A percentile compares a stretch with the other conserved stretches of the same genome.
phyloP scores from a whole-genome alignment of 1,140 invertebrate species.

The Diabrotica virgifera region DNA sequence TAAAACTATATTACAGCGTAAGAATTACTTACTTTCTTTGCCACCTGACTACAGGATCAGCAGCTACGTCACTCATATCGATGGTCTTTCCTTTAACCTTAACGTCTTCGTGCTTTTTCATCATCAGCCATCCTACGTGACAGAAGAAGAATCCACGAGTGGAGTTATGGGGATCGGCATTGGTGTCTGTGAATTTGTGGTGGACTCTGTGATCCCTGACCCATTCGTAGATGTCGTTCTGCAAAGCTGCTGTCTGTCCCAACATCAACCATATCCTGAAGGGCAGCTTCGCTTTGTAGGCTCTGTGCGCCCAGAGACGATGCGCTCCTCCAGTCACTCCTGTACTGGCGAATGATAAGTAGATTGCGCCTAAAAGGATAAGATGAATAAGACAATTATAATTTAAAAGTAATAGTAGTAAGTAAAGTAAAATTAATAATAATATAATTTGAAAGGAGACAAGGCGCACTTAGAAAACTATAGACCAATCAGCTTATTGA shows the following conservation, averaged over 20 bases:
- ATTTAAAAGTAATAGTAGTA: too few relatives aligned
- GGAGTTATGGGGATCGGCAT: conserved; percentile 71
- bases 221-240: conserved; percentile 73
- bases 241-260: conserved; percentile 73
- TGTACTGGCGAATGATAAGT: conserved; percentile 10
- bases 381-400: neutral
- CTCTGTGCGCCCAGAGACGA: conserved; percentile 88
- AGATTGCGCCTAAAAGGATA: conserved; percentile 21
- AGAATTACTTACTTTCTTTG: conserved; percentile 55
- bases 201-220: conserved; percentile 85
- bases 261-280: conserved; percentile 72
- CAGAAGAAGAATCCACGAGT: conserved; percentile 69
- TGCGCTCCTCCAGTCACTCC: conserved; percentile 94
- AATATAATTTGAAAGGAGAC: too few relatives aligned
- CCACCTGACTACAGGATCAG: conserved; percentile 62
- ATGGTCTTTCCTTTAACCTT: conserved; percentile 59
- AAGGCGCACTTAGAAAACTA: too few relatives aligned
- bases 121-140: conserved; percentile 71
- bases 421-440: too few relatives aligned
- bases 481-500: too few relatives aligned
- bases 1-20: neutral
- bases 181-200: conserved; percentile 73
- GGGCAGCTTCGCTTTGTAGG: conserved; percentile 91
- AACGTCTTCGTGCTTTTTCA: conserved; percentile 66
- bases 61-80: conserved; percentile 62